Evolutionary conservation across 2,797 vertebrate species (phyloP).

Genomic region (Hyperoplus immaculatus): DNA sequence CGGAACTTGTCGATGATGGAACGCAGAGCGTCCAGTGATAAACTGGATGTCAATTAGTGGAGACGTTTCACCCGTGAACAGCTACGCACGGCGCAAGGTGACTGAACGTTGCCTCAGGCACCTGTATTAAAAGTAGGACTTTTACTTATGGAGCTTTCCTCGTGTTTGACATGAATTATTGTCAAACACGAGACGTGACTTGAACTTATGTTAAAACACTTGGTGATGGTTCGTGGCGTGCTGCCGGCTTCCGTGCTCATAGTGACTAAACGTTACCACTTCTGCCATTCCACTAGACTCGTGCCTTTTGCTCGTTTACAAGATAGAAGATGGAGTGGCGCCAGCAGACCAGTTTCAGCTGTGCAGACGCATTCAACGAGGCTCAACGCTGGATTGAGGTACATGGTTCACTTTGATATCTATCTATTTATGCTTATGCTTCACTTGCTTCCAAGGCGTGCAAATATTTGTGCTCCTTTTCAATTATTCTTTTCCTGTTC

Average conservation of each 20-base stretch:
- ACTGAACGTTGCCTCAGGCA: neutral
- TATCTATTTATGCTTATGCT: neutral
- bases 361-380: constrained; percentile 88
- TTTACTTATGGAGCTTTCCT: neutral
- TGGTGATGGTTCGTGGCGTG: neutral
- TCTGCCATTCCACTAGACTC: constrained; percentile 6
- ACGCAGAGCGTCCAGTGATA: constrained; percentile 1
- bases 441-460: neutral
- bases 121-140: neutral
- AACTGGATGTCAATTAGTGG: constrained; percentile 58
- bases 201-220: constrained; percentile 2
- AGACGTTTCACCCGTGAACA: constrained; percentile 41
- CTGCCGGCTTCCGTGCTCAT: neutral
- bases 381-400: constrained; percentile 95
- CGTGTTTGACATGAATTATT: constrained; percentile 5
- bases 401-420: constrained; percentile 35
- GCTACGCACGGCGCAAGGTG: constrained; percentile 19
- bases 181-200: neutral
- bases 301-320: constrained; percentile 1
- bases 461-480: neutral
- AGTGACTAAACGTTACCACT: constrained; percentile 3
- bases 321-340: constrained; percentile 87
- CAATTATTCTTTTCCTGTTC: neutral
- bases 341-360: constrained; percentile 87
- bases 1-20: constrained; percentile 30